Conservation (phyloP, 2,888 invertebrate species). For the Platycheirus albimanus region DNA sequence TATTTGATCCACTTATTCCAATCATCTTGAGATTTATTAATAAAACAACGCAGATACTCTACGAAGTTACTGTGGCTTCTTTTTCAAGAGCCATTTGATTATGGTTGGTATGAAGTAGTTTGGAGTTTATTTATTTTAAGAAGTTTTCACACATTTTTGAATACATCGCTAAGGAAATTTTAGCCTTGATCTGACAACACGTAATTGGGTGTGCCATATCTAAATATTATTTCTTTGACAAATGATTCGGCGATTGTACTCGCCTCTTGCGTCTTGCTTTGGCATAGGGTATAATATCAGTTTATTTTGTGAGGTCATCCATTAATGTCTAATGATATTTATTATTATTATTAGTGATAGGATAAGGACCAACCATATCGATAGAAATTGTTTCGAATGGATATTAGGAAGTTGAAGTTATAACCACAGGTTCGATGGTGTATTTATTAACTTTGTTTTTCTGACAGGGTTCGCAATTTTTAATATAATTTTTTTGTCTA, state of each 20-base stretch:
- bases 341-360: not conserved
- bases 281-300: not conserved
- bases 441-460: too few species aligned
- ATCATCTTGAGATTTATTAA: conserved; percentile 3
- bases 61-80: conserved; percentile 1
- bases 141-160: not conserved
- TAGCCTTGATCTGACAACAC: not conserved
- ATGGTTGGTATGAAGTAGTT: not conserved
- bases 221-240: not conserved
- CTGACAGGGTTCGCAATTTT: too few species aligned
- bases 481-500: too few species aligned
- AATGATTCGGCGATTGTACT: not conserved
- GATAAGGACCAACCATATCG: conserved; percentile 1
- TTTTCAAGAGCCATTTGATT: conserved; percentile 6
- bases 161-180: too few species aligned
- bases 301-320: not conserved
- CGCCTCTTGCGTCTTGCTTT: not conserved
- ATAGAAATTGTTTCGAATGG: not conserved
- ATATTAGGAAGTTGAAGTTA: not conserved
- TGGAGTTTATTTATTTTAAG: conserved; percentile 13
- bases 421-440: not conserved
- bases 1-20: conserved; percentile 1
- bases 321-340: not conserved
- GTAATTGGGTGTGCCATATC: not conserved
- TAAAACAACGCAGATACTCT: not conserved